Base-by-base conservation (phyloP, 1,140 invertebrate genomes). In the Manduca sexta region DNA sequence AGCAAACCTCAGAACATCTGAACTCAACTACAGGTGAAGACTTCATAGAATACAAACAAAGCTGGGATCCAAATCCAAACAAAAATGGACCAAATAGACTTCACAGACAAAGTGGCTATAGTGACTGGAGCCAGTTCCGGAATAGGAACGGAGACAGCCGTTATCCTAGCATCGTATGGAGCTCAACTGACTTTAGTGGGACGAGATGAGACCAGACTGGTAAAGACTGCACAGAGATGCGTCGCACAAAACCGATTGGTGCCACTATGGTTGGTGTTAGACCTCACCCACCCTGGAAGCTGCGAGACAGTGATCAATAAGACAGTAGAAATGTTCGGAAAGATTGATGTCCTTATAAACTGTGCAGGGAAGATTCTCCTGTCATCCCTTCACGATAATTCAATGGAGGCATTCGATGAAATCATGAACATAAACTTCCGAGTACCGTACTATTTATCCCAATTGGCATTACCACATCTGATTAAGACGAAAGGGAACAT, bases 401-500 rank as follows among this genome's bases (percentile, higher is more conserved):
- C 86, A 8, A 74, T 94, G 45, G 88, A 91, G 26, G 88, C 91
- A 37, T 94, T 89, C 66, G 93, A 95, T 49, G 81, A 88, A 46
- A 53, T 92, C 1, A 91, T 94, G 61, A 90, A 91, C 52, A 76
- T 90, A 34, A 95, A 95, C 75, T 90, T 94, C 6, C 85, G 91
- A 46, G 87, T 92, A 15, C 76, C 93, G 1, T 93, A 91, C 73
- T 85, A 92, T 40, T 62, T 95, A 45, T 93, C 92, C 0, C 90
- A 90, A 87, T 60, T 94, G 17, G 89, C 91, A 33, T 88, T 93
- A 3, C 93, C 93, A 3, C 83, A 93, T 74, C 80, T 95, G 4
- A 81, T 91, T 11, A 84, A 89, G 60, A 88, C 89, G 0, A 70
- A 70, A 57, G 67, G 69, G 0, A 65, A 61, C 14, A 60, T 73